These are phyloP conservation scores for Cotesia vestalis DNA, from an alignment of 1,140 invertebrate species.

Conservation along the genomic window DNA sequence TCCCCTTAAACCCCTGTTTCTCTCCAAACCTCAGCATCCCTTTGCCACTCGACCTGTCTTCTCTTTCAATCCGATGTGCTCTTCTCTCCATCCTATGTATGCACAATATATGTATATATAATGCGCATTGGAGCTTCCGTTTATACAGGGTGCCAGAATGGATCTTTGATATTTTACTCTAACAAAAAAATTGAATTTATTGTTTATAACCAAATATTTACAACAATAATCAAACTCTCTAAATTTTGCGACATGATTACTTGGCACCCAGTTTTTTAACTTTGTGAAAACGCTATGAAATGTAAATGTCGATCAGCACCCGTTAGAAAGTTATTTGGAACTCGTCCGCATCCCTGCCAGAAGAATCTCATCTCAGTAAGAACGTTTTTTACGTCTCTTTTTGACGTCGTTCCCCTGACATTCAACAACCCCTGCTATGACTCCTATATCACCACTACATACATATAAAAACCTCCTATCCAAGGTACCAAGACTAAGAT, in stretches of 20 bases:
- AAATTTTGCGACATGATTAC: too few relatives aligned
- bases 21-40: constrained; percentile 9
- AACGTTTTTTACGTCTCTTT: constrained; percentile 7
- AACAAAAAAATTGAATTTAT: background rate
- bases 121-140: background rate
- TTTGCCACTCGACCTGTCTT: constrained; percentile 6
- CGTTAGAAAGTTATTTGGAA: too few relatives aligned
- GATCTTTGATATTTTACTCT: background rate
- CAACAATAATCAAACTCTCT: too few relatives aligned
- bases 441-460: background rate
- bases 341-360: background rate
- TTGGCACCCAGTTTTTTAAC: background rate
- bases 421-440: constrained; percentile 39
- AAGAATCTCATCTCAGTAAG: background rate
- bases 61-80: constrained; percentile 18
- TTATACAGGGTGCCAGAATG: constrained; percentile 7
- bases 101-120: background rate
- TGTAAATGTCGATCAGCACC: background rate
- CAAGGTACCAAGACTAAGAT: too few relatives aligned
- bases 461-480: too few relatives aligned
- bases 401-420: constrained; percentile 43
- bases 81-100: background rate
- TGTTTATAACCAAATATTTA: too few relatives aligned
- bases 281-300: background rate
- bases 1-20: constrained; percentile 35